Conservation (phyloP, 2,113 vertebrate genomes). For the Neotoma lepida region DNA sequence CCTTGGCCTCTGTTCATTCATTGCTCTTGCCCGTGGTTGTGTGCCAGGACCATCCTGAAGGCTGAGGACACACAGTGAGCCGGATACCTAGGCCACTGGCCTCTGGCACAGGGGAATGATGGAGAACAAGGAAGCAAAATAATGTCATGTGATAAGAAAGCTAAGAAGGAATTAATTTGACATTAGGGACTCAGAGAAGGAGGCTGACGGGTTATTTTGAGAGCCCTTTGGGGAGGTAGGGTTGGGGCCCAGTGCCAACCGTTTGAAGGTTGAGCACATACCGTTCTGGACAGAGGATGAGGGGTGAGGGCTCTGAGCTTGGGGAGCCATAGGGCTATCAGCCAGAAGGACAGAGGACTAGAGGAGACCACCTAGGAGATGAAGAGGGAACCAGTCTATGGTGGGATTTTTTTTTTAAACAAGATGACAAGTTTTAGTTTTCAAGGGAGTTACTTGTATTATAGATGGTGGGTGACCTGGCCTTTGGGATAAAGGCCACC, state of each 20-base stretch:
- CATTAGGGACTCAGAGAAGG: background rate
- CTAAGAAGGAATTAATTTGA: background rate
- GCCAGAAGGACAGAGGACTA: fast-evolving
- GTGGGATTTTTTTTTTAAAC: background rate
- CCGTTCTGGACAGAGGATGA: background rate
- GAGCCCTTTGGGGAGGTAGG: background rate
- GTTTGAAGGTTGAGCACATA: background rate
- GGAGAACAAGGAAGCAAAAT: background rate
- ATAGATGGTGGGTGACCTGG: background rate
- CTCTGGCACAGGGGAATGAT: background rate
- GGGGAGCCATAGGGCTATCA: background rate
- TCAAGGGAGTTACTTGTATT: background rate
- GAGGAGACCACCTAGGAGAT: background rate
- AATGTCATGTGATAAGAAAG: background rate
- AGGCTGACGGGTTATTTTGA: background rate
- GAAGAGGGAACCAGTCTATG: background rate
- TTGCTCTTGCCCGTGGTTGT: too few species aligned
- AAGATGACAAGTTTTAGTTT: background rate
- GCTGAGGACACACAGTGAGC: background rate
- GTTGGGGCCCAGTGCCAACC: background rate
- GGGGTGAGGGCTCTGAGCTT: background rate
- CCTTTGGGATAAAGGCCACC: background rate
- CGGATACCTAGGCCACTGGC: background rate
- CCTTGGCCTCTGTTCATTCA: background rate
- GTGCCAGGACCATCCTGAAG: background rate